These are phyloP conservation scores for Heliocidaris erythrogramma DNA, from an alignment of 35 echinoderm and acorn worm genomes.

Conservation along the genomic window DNA sequence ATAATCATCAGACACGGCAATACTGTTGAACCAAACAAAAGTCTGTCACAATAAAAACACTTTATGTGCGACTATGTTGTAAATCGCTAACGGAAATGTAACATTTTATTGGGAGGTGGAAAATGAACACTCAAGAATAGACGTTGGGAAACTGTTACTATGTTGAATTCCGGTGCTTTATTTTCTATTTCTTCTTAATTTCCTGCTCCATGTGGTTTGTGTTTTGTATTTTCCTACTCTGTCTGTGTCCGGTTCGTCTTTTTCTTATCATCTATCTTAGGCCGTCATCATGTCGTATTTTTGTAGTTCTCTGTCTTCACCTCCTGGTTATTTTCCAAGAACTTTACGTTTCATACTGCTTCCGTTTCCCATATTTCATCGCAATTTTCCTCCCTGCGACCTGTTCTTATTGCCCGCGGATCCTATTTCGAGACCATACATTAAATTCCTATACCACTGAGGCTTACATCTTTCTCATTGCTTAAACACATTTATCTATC, in stretches of 20 bases:
- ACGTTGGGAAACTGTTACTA: too few relatives aligned
- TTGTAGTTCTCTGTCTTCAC: background rate
- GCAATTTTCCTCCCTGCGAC: too few relatives aligned
- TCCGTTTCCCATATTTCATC: too few relatives aligned
- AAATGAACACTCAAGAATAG: background rate
- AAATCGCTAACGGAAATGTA: background rate
- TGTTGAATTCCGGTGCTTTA: background rate
- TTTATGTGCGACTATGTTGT: background rate
- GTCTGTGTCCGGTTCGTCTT: too few relatives aligned
- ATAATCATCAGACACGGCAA: background rate
- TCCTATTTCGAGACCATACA: too few relatives aligned
- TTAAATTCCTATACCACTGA: too few relatives aligned
- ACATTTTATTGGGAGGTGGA: background rate
- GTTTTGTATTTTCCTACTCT: too few relatives aligned
- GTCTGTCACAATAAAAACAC: background rate
- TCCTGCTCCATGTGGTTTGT: background rate
- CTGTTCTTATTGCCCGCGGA: too few relatives aligned
- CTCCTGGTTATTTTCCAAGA: background rate
- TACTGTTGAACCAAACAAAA: background rate
- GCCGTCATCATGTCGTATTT: too few relatives aligned
- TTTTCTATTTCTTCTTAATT: background rate
- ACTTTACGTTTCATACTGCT: background rate
- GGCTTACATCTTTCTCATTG: too few relatives aligned
- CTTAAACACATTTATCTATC: too few relatives aligned
- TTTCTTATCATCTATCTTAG: too few relatives aligned